Conservation (phyloP, 2,888 invertebrate species). For the Eucriotettix oculatus region DNA sequence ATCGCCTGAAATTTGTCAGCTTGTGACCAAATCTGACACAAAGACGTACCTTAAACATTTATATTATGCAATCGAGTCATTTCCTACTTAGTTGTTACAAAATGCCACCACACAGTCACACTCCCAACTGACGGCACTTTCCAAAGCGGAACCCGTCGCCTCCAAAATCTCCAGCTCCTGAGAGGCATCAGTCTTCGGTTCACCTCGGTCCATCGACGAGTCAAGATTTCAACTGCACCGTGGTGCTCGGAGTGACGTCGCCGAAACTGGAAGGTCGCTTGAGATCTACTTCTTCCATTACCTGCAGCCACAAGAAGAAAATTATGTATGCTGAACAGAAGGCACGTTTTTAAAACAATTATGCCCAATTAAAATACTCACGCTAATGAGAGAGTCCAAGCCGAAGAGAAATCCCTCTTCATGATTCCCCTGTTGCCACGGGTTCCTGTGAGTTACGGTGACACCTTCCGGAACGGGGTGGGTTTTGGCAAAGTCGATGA, state of each 20-base stretch:
- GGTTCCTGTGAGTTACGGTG: slow-evolving; percentile 56
- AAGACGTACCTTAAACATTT: too few species aligned
- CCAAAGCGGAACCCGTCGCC: too few species aligned
- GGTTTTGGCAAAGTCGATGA: slow-evolving; percentile 86
- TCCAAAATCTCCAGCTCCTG: too few species aligned
- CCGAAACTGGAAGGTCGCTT: not conserved
- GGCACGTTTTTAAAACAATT: not conserved
- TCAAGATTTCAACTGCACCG: not conserved
- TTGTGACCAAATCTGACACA: too few species aligned
- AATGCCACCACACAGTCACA: too few species aligned
- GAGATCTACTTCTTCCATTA: not conserved
- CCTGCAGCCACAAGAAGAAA: not conserved
- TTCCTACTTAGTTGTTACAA: too few species aligned
- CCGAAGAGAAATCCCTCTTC: slow-evolving; percentile 92
- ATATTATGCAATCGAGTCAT: too few species aligned
- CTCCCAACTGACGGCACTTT: too few species aligned
- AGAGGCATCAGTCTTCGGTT: too few species aligned
- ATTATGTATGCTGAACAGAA: not conserved
- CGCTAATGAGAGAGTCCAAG: slow-evolving; percentile 76
- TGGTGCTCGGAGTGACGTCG: not conserved
- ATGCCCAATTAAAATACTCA: slow-evolving; percentile 21
- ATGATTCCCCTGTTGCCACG: slow-evolving; percentile 87
- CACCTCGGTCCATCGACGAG: too few species aligned
- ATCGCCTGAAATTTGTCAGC: too few species aligned
- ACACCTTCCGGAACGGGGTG: slow-evolving; percentile 51